Conservation (phyloP, 2,888 invertebrate species). For the Periphyllus acericola region DNA sequence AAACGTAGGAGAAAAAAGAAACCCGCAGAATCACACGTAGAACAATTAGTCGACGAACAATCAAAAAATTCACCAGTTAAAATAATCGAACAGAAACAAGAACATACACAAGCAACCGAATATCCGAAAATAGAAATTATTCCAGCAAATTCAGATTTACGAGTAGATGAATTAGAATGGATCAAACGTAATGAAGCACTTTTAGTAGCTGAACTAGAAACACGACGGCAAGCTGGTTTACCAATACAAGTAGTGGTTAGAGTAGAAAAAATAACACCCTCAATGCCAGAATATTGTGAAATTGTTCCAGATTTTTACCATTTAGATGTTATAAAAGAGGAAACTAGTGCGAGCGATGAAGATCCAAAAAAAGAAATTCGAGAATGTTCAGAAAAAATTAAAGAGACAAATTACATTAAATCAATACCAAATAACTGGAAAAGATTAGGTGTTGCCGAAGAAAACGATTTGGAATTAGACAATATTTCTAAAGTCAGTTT, state of each 20-base stretch:
- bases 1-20: conserved; percentile 61
- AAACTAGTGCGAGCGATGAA: conserved; percentile 65
- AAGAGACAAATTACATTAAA: not conserved
- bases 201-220: conserved; percentile 46
- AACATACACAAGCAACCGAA: not conserved
- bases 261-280: conserved; percentile 44
- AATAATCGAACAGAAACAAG: conserved; percentile 5
- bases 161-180: conserved; percentile 43
- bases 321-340: conserved; percentile 65
- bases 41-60: not conserved
- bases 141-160: conserved; percentile 16
- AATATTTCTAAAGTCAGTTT: not conserved
- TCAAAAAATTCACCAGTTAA: conserved; percentile 1
- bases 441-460: not conserved
- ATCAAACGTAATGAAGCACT: conserved; percentile 49
- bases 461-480: not conserved
- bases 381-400: not conserved
- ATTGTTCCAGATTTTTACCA: conserved; percentile 63
- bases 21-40: not conserved
- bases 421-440: not conserved
- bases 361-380: conserved; percentile 61
- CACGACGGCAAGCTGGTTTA: conserved; percentile 47
- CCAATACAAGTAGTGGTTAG: conserved; percentile 45
- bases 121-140: conserved; percentile 42
- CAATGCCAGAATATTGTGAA: conserved; percentile 47